Evolutionary conservation across 2,797 vertebrate species (phyloP).

Genomic region (Argya squamiceps): DNA sequence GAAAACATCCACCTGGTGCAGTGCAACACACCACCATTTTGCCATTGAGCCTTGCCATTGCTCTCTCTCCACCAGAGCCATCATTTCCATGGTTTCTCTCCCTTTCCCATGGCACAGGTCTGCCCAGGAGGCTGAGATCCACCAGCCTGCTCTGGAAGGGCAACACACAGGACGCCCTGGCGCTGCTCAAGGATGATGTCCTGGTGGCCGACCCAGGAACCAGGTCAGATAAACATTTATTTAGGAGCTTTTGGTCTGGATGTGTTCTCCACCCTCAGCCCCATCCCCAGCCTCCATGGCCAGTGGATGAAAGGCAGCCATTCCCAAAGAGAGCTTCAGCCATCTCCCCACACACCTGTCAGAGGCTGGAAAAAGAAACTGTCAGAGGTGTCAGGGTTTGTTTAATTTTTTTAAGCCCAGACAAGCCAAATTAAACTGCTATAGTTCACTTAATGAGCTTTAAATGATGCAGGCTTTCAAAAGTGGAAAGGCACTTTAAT

Average conservation of each 20-base stretch:
- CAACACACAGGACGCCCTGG: conserved; percentile 87
- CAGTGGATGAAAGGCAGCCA: neutral
- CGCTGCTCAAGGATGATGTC: conserved; percentile 88
- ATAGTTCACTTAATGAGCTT: neutral
- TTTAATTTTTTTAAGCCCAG: neutral
- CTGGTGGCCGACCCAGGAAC: conserved; percentile 93
- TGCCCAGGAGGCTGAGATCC: conserved; percentile 88
- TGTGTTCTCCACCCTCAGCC: neutral
- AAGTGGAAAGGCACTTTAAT: neutral
- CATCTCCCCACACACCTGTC: neutral
- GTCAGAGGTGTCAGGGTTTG: neutral
- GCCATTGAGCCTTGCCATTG: neutral
- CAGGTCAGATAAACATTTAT: conserved; percentile 75
- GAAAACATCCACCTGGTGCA: neutral
- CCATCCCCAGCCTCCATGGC: neutral
- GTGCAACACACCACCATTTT: neutral
- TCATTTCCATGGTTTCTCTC: neutral
- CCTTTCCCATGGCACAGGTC: conserved; percentile 72
- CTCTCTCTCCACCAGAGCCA: neutral
- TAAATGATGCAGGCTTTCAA: neutral
- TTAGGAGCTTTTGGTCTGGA: neutral
- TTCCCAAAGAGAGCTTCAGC: neutral
- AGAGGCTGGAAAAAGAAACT: neutral
- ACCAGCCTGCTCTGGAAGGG: conserved; percentile 93
- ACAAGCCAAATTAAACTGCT: neutral